phyloP scores from a whole-genome alignment of 2,113 vertebrate species.

The Arvicanthis niloticus region DNA sequence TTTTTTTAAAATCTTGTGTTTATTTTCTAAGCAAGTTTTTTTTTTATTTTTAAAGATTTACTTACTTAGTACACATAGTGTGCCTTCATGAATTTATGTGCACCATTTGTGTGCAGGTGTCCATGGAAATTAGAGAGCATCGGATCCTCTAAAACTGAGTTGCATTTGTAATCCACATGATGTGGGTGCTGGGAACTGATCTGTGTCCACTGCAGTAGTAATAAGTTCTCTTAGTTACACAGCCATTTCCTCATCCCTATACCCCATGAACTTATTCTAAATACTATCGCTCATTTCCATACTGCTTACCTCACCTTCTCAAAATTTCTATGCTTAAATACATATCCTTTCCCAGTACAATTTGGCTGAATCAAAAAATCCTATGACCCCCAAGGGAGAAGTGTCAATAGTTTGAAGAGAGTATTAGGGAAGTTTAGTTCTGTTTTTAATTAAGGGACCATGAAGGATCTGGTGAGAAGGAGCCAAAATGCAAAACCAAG shows the following conservation, averaged over 20 bases:
- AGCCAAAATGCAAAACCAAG: not conserved
- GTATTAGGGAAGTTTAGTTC: not conserved
- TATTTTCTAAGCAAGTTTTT: not conserved
- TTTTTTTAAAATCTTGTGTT: not conserved
- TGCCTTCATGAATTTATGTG: not conserved
- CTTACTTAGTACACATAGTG: not conserved
- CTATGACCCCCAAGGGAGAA: not conserved
- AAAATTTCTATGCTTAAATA: conserved; percentile 12
- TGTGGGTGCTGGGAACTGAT: not conserved
- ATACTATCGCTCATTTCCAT: not conserved
- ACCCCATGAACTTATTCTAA: not conserved
- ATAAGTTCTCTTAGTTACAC: not conserved
- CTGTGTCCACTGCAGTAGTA: not conserved
- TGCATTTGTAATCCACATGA: not conserved
- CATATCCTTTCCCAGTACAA: not conserved
- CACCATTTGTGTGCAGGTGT: not conserved
- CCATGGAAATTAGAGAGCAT: not conserved
- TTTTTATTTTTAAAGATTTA: not conserved
- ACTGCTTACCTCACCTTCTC: not conserved
- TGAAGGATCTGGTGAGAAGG: not conserved
- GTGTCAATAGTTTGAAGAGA: not conserved
- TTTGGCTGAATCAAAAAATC: conserved; percentile 18
- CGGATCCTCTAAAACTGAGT: not conserved
- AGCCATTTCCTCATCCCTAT: not conserved
- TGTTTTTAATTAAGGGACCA: not conserved